A percentile compares a stretch with the other conserved stretches of the same genome.
Evolutionary conservation across 2,888 invertebrate species (phyloP).

Genomic region (Dermolepida albohirtum): DNA sequence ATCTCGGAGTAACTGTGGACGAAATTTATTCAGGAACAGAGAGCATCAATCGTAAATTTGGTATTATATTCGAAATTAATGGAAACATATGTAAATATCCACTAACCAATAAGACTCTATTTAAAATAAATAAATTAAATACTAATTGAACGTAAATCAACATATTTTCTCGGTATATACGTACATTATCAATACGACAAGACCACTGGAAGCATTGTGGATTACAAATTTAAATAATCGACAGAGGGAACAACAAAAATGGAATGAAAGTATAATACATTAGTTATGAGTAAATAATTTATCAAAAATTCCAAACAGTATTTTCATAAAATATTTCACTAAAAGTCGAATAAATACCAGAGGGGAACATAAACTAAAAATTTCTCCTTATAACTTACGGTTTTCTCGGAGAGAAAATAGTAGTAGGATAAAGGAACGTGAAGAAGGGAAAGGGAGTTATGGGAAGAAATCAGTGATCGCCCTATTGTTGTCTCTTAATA

Average conservation of each 20-base stretch:
- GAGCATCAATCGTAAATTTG: no score
- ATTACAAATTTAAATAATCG: background rate
- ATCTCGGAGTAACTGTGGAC: no score
- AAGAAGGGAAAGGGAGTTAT: constrained; percentile 1
- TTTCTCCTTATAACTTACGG: constrained; percentile 46
- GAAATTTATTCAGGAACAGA: no score
- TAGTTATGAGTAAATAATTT: constrained; percentile 28
- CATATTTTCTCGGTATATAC: background rate
- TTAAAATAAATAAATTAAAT: no score
- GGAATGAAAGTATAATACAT: background rate
- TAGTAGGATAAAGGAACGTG: constrained; percentile 1
- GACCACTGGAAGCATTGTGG: background rate
- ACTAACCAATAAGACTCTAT: no score
- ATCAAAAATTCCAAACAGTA: constrained; percentile 31
- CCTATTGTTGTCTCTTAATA: constrained; percentile 20
- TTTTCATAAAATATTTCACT: constrained; percentile 39
- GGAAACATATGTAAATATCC: no score
- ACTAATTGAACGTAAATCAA: no score
- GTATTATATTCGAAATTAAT: no score
- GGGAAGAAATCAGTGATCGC: constrained; percentile 8
- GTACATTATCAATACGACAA: background rate
- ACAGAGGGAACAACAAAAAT: constrained; percentile 8
- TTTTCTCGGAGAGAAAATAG: constrained; percentile 44
- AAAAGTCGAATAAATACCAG: constrained; percentile 44
- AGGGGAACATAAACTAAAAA: constrained; percentile 46